Conservation (phyloP, 2,888 invertebrate species). For the Conus canariensis region DNA sequence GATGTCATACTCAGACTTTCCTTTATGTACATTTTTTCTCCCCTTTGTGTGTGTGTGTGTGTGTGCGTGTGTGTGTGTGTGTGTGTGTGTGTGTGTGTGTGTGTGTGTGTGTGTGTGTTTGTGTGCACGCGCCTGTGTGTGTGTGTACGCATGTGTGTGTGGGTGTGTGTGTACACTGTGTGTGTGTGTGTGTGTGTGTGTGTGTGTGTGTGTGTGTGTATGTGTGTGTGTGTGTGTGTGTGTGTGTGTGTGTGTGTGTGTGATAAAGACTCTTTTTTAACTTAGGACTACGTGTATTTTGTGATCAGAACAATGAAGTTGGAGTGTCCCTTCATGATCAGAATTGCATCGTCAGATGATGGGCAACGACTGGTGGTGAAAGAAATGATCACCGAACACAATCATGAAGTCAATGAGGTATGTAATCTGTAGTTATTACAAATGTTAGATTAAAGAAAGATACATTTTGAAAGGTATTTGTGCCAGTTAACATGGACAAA, state of each 20-base stretch:
- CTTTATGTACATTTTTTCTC: too few relatives aligned
- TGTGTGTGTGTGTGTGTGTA: neutral
- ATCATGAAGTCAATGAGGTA: slow-evolving; percentile 28
- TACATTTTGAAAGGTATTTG: neutral
- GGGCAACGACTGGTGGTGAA: neutral
- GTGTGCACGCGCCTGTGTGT: neutral
- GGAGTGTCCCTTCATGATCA: slow-evolving; percentile 20
- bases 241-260: neutral
- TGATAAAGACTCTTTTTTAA: neutral
- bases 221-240: neutral
- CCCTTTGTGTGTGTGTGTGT: neutral
- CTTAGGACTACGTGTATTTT: neutral
- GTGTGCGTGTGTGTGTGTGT: neutral
- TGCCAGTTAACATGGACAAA: neutral
- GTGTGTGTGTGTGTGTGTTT: neutral
- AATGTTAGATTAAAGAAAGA: too few relatives aligned
- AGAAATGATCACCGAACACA: slow-evolving; percentile 14
- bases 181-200: neutral
- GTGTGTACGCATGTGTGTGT: neutral
- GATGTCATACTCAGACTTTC: too few relatives aligned
- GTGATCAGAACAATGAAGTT: neutral
- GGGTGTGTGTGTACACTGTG: neutral
- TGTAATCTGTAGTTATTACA: neutral
- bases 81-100: neutral
- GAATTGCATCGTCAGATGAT: neutral